Evolutionary conservation across 2,888 invertebrate species (phyloP), one percentile per base, ranked within the genome.

Genomic region (Anaspis maculata): DNA sequence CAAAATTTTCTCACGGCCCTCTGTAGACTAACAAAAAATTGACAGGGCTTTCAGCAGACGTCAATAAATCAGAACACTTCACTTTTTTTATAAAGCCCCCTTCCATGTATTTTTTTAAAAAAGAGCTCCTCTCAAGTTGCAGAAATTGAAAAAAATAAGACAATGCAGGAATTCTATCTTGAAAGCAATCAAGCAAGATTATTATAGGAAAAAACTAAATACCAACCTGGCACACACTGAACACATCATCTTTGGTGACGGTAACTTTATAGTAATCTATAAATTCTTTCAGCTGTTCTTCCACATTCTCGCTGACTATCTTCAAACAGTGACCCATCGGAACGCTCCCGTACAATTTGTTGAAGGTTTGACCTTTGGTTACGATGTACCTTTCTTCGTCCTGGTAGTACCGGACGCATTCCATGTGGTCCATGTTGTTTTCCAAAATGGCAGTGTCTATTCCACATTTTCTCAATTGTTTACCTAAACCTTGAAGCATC

Each of bases 191-290:
- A n/a, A n/a, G n/a, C n/a, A n/a, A n/a, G n/a, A n/a, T n/a, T n/a
- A n/a, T n/a, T n/a, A n/a, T n/a, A n/a, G n/a, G n/a, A 24, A 24
- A 2, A 10, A 2, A 19, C 21, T 5, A 22, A 25, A 27, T 10
- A 15, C 74, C 70, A 61, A 79, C 77, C 62, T 78, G 74, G 62
- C 89, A 89, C 47, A 83, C 70, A 50, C 74, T 79, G 51, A 83
- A 78, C 40, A 86, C 72, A 61, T 86, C 74, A 39, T 69, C 69
- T 54, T 73, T 69, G 15, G 69, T 71, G 27, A 86, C 69, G 25
- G 60, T 57, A 34, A 88, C 69, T 54, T 78, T 76, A 57, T 79
- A 86, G 56, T 74, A 70, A 29, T 64, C 64, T 19, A 87, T 59
- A 29, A 86, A 75, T 60, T 79, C 77, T 35, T 70, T 62, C 15